These are phyloP conservation scores for Pachypeltis micranthus DNA, from an alignment of 1,140 invertebrate species.

Conservation along the genomic window DNA sequence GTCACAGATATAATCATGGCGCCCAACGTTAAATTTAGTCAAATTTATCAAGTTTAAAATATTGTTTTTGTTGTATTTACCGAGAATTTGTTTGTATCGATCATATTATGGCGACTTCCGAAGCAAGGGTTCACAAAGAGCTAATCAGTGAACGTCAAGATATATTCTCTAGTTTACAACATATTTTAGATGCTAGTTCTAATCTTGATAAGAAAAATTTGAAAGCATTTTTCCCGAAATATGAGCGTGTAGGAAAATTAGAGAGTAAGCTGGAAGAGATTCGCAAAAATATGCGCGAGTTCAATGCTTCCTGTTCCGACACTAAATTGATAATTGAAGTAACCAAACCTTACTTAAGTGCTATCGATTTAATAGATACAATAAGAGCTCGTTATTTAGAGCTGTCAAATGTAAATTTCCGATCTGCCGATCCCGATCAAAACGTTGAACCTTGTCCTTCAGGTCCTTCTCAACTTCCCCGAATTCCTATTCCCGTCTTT, in stretches of 20 bases:
- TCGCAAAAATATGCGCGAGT: background rate
- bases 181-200: background rate
- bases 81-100: background rate
- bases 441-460: background rate
- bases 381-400: background rate
- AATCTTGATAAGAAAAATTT: background rate
- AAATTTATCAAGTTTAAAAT: background rate
- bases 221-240: background rate
- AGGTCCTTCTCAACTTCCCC: no score
- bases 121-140: background rate
- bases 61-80: background rate
- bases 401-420: background rate
- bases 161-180: background rate
- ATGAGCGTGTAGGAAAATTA: background rate
- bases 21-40: background rate
- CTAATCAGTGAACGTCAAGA: background rate
- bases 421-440: background rate
- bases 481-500: background rate
- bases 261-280: background rate
- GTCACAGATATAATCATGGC: background rate
- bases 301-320: background rate
- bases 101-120: background rate
- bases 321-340: background rate
- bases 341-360: background rate
- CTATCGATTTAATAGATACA: background rate